phyloP scores from a whole-genome alignment of 2,888 invertebrate genomes.

The Drosophila testacea region DNA sequence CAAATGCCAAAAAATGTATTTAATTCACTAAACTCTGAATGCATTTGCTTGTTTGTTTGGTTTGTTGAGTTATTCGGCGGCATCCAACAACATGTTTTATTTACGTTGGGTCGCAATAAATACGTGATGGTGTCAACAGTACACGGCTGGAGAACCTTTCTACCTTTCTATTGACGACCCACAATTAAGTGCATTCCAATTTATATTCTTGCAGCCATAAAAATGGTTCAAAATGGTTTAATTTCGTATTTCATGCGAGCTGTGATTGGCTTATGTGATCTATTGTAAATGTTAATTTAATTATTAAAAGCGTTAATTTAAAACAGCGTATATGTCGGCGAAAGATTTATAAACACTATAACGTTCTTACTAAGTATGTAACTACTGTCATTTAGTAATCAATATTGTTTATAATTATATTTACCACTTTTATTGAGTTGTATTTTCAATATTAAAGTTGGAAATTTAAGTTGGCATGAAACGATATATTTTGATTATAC shows the following conservation, averaged over 20 bases:
- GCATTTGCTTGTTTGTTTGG: slow-evolving; percentile 20
- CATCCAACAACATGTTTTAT: slow-evolving; percentile 22
- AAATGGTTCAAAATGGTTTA: neutral
- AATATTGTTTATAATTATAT: too few species aligned
- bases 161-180: slow-evolving; percentile 25
- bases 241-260: neutral
- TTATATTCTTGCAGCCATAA: slow-evolving; percentile 23
- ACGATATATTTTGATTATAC: neutral
- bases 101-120: slow-evolving; percentile 38
- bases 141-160: slow-evolving; percentile 3
- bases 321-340: too few species aligned
- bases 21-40: slow-evolving; percentile 61
- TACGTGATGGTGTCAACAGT: slow-evolving; percentile 35
- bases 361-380: too few species aligned
- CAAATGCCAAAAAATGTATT: slow-evolving; percentile 54
- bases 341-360: too few species aligned
- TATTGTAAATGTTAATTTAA: too few species aligned
- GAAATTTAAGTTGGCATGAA: neutral
- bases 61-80: neutral
- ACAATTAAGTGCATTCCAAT: slow-evolving; percentile 59
- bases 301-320: too few species aligned
- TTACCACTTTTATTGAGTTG: too few species aligned
- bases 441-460: neutral
- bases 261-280: too few species aligned
- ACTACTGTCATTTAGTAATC: too few species aligned